Evolutionary conservation across 2,888 invertebrate species (phyloP).

Genomic region (Pterostichus niger): DNA sequence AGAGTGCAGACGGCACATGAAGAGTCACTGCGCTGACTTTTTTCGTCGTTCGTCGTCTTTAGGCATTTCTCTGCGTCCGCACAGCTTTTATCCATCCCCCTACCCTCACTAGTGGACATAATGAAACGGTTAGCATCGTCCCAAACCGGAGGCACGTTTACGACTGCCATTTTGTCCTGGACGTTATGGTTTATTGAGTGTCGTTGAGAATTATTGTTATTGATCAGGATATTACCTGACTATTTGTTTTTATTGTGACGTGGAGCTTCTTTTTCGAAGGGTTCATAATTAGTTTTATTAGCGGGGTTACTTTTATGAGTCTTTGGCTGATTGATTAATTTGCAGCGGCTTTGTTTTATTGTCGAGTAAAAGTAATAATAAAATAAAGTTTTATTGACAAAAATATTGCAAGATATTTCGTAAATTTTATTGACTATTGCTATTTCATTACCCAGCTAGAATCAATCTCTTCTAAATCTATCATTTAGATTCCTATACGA

Average conservation of each 20-base stretch:
- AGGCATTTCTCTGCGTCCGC: constrained; percentile 36
- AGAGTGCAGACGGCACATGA: constrained; percentile 31
- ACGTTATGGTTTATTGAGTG: constrained; percentile 46
- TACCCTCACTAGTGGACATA: constrained; percentile 1
- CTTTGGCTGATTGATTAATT: neutral
- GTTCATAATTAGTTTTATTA: constrained; percentile 16
- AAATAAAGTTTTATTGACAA: too few relatives aligned
- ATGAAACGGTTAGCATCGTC: constrained; percentile 34
- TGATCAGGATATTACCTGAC: constrained; percentile 26
- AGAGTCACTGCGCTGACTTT: constrained; percentile 33
- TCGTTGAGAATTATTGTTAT: constrained; percentile 55
- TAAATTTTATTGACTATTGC: too few relatives aligned
- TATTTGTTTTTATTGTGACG: constrained; percentile 11
- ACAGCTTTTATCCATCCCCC: neutral
- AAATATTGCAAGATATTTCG: too few relatives aligned
- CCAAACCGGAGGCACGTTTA: constrained; percentile 20
- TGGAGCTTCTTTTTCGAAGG: neutral
- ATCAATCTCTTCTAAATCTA: too few relatives aligned
- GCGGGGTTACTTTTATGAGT: neutral
- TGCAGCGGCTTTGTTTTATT: too few relatives aligned
- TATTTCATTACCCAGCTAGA: too few relatives aligned
- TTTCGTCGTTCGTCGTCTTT: constrained; percentile 37
- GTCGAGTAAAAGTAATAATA: too few relatives aligned
- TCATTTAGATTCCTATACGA: too few relatives aligned
- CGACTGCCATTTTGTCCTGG: constrained; percentile 12